Evolutionary conservation across 2,888 invertebrate genomes (phyloP).

Genomic region (Cataglyphis livida): DNA sequence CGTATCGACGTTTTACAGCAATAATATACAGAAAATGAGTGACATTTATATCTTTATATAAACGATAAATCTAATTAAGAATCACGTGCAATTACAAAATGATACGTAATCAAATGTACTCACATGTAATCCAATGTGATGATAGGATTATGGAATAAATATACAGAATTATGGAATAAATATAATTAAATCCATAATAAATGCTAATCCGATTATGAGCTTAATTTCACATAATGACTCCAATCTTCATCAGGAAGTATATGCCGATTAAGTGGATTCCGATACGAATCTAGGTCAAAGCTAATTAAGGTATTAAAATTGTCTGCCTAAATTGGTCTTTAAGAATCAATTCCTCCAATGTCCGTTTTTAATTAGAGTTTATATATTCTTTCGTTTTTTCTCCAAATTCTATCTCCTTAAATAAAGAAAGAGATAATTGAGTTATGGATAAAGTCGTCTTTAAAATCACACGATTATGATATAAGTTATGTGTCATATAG

Average conservation of each 20-base stretch:
- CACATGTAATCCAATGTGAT: conserved; percentile 5
- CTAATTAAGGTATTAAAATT: conserved; percentile 32
- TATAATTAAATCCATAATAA: conserved; percentile 28
- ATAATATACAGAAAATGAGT: background rate
- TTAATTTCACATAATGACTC: conserved; percentile 23
- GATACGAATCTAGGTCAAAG: conserved; percentile 34
- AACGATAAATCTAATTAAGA: conserved; percentile 2
- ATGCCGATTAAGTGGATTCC: conserved; percentile 35
- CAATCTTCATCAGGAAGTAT: conserved; percentile 2
- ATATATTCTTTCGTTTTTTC: background rate
- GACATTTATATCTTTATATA: background rate
- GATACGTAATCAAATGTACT: background rate
- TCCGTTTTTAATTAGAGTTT: conserved; percentile 1
- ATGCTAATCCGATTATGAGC: conserved; percentile 4
- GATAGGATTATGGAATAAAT: conserved; percentile 14
- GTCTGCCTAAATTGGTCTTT: background rate
- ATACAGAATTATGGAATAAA: conserved; percentile 5
- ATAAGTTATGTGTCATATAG: background rate
- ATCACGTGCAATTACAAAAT: background rate
- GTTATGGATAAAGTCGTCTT: background rate
- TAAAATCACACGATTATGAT: background rate
- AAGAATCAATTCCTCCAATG: background rate
- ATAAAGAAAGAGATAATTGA: background rate
- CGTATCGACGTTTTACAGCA: conserved; percentile 16
- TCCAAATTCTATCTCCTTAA: background rate